These are phyloP conservation scores for Asobara japonica DNA, from an alignment of 1,140 invertebrate species.

Conservation along the genomic window DNA sequence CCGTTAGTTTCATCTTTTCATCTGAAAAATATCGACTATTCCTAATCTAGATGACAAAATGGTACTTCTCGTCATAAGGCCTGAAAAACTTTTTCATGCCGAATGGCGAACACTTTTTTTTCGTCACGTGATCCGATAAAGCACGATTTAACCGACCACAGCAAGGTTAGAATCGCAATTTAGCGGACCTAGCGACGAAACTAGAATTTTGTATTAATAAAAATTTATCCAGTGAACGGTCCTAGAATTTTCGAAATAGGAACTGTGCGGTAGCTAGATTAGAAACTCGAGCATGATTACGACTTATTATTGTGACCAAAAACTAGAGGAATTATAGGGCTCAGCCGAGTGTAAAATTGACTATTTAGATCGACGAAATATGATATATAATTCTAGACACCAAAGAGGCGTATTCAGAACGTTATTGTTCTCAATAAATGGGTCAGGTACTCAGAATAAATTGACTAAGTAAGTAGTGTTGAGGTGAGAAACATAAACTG, in stretches of 20 bases:
- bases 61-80: too few relatives aligned
- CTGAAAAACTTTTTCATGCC: too few relatives aligned
- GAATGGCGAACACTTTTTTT: too few relatives aligned
- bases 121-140: too few relatives aligned
- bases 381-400: constrained; percentile 20
- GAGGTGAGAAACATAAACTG: not conserved
- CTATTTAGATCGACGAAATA: not conserved
- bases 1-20: too few relatives aligned
- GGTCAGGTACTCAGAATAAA: constrained; percentile 6
- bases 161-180: too few relatives aligned
- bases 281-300: constrained; percentile 22
- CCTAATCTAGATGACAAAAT: too few relatives aligned
- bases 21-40: too few relatives aligned
- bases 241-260: constrained; percentile 4
- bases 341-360: not conserved
- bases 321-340: not conserved
- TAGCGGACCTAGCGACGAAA: not conserved
- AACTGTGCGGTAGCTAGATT: constrained; percentile 2
- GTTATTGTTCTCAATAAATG: not conserved
- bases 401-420: constrained; percentile 26
- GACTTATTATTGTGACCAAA: constrained; percentile 22
- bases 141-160: too few relatives aligned
- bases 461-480: constrained; percentile 17
- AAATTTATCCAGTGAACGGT: constrained; percentile 10
- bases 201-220: not conserved